Conservation (phyloP, 2,888 invertebrate species). For the Stomorhina lunata region DNA sequence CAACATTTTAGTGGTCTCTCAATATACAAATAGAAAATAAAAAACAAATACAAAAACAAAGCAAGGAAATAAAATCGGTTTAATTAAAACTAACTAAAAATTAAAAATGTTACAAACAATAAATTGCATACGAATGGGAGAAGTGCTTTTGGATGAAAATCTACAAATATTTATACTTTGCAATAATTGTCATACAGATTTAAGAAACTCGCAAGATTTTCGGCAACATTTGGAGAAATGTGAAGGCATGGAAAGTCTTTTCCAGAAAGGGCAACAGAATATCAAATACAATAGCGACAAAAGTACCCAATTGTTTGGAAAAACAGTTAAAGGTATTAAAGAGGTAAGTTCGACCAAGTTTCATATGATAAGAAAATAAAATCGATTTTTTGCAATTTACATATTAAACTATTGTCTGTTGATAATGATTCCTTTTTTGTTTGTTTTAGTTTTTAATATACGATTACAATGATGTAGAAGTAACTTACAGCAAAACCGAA, state of each 20-base stretch:
- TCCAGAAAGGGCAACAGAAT: slow-evolving; percentile 24
- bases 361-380: neutral
- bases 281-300: slow-evolving; percentile 55
- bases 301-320: slow-evolving; percentile 64
- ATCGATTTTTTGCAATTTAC: slow-evolving; percentile 31
- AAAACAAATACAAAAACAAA: slow-evolving; percentile 39
- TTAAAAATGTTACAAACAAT: slow-evolving; percentile 64
- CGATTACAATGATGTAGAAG: slow-evolving; percentile 70
- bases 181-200: slow-evolving; percentile 71
- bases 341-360: slow-evolving; percentile 65
- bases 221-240: slow-evolving; percentile 71
- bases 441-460: slow-evolving; percentile 70
- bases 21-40: too few species aligned
- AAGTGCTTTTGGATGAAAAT: slow-evolving; percentile 72
- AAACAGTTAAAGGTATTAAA: slow-evolving; percentile 68
- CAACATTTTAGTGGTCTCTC: slow-evolving; percentile 17
- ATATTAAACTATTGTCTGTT: neutral
- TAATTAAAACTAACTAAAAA: slow-evolving; percentile 19
- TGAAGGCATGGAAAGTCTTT: slow-evolving; percentile 67
- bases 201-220: slow-evolving; percentile 68
- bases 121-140: slow-evolving; percentile 71
- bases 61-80: neutral
- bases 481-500: slow-evolving; percentile 16
- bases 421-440: too few species aligned
- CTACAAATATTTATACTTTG: slow-evolving; percentile 70